Base-by-base conservation (phyloP, 1,140 invertebrate species). In the Arion vulgaris region DNA sequence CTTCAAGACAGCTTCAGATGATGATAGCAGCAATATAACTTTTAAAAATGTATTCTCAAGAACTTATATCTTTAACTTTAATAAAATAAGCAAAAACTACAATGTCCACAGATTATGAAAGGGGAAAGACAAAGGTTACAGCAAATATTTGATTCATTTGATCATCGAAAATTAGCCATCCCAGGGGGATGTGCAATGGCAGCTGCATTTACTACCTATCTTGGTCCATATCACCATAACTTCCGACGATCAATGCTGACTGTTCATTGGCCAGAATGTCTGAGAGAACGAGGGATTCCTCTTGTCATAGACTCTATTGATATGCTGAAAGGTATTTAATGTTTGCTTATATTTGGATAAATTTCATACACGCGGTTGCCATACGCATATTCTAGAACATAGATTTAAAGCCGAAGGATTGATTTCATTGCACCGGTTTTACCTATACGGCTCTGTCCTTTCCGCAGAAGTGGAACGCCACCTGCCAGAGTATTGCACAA, bases 141-240 rank as follows among this genome's bases (percentile, higher is more conserved):
- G 81, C 91, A 92, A 83, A 89, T 92, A n/a, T 90, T 85, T 82
- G 87, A 91, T 69, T 91, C 90, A 7, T 84, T 88, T 80, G 81
- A 87, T 36, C 85, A 89, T 13, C 83, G 92, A 68, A 77, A 88
- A 32, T 77, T 89, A 73, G 85, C 88, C 13, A 87, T 92, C 17
- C 81, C 88, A 13, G 92, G 92, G 45, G 89, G 89, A 17, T 89
- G 88, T 87, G 91, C 91, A 0, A 90, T 92, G 85, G 89, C 91
- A 0, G 85, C 90, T 13, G 91, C 86, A 4, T 91, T 92, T 82
- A 83, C 87, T 26, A 89, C 86, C 1, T 93, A 93, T 83, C 89
- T 93, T 0, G 92, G 92, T 13, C 89, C 91, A 0, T 92, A 92
- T 84, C 89, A 91, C 74, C 89, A 92, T 77, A 89, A 86, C 84